phyloP scores from a whole-genome alignment of 2,797 vertebrate species.

The Lophotriccus pileatus region DNA sequence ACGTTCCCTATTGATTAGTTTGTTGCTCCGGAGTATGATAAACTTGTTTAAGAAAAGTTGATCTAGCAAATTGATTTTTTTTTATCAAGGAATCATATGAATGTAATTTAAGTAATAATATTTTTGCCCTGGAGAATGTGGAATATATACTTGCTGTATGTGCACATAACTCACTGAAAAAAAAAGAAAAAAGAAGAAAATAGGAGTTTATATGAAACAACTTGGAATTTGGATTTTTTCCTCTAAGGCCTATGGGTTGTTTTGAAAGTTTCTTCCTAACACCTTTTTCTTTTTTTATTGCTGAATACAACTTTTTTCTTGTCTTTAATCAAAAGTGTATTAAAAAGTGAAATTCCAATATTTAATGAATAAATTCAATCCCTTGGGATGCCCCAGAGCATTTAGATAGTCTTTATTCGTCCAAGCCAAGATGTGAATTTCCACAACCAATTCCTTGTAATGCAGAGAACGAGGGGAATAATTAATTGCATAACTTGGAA shows the following conservation, averaged over 20 bases:
- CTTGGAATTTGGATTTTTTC: neutral
- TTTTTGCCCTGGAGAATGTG: constrained; percentile 23
- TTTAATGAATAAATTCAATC: neutral
- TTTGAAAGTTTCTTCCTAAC: neutral
- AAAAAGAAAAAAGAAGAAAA: too few relatives aligned
- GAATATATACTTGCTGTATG: neutral
- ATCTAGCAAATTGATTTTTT: constrained; percentile 74
- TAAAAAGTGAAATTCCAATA: neutral
- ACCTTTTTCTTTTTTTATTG: neutral
- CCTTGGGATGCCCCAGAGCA: neutral
- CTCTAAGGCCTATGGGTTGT: neutral
- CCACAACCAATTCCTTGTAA: neutral
- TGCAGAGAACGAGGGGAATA: neutral
- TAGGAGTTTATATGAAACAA: neutral
- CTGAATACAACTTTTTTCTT: neutral
- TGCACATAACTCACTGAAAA: neutral
- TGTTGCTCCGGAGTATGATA: constrained; percentile 71
- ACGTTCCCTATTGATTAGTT: constrained; percentile 75
- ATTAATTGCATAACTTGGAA: neutral
- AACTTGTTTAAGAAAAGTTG: constrained; percentile 81
- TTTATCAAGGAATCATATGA: constrained; percentile 70
- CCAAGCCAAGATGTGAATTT: neutral
- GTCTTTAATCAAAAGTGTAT: neutral
- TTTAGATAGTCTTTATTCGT: neutral
- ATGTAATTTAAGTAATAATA: constrained; percentile 69